phyloP scores from a whole-genome alignment of 2,888 invertebrate species.

The Euplexia lucipara region DNA sequence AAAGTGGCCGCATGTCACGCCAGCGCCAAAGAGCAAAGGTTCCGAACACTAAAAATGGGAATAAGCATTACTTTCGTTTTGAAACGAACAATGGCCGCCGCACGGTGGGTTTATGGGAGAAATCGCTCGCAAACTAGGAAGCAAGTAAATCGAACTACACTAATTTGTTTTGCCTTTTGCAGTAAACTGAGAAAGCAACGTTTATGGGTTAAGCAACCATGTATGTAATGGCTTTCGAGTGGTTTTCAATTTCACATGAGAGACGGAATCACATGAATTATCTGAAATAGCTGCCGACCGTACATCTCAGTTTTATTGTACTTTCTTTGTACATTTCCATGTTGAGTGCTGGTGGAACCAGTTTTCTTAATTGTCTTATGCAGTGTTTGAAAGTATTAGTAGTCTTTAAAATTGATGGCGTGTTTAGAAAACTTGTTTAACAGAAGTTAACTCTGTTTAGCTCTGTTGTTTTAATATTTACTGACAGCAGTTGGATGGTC shows the following conservation, averaged over 20 bases:
- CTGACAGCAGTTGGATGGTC: slow-evolving; percentile 15
- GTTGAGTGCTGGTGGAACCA: slow-evolving; percentile 27
- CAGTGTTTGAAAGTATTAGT: slow-evolving; percentile 30
- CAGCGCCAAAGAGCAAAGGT: slow-evolving; percentile 83
- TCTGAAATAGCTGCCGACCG: slow-evolving; percentile 51
- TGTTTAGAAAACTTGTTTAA: slow-evolving; percentile 32
- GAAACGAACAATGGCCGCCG: slow-evolving; percentile 73
- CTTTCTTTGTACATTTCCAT: slow-evolving; percentile 56
- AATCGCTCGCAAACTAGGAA: slow-evolving; percentile 80
- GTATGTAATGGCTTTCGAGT: slow-evolving; percentile 70
- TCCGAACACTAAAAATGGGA: slow-evolving; percentile 82
- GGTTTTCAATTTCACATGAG: slow-evolving; percentile 71
- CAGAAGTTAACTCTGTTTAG: slow-evolving; percentile 12
- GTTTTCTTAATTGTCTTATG: slow-evolving; percentile 52
- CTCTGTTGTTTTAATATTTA: slow-evolving; percentile 35
- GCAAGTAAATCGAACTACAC: slow-evolving; percentile 80
- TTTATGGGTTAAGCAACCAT: slow-evolving; percentile 75
- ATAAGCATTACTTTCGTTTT: slow-evolving; percentile 79
- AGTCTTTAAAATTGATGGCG: slow-evolving; percentile 31
- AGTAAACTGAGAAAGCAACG: slow-evolving; percentile 78
- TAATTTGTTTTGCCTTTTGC: slow-evolving; percentile 87
- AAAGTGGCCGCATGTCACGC: slow-evolving; percentile 76
- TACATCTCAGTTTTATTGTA: slow-evolving; percentile 56
- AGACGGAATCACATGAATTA: slow-evolving; percentile 59
- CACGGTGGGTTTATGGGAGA: slow-evolving; percentile 76